phyloP scores from a whole-genome alignment of 2,113 vertebrate species.

The Cariama cristata region DNA sequence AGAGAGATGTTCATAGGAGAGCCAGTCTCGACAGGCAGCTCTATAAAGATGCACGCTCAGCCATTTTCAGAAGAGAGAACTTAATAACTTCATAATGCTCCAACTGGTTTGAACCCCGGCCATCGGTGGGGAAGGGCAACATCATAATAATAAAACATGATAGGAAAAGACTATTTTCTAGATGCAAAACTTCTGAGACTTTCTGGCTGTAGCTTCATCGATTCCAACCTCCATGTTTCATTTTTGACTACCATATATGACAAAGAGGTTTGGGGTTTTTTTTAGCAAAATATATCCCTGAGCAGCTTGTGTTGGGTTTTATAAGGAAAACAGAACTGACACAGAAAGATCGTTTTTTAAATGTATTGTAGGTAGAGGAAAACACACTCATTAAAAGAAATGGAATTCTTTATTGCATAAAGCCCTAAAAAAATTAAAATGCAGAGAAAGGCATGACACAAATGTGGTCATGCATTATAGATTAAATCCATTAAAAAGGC shows the following conservation, averaged over 20 bases:
- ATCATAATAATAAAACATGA: not conserved
- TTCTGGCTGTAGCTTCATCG: not conserved
- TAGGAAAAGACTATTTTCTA: not conserved
- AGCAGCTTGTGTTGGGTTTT: not conserved
- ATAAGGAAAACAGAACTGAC: not conserved
- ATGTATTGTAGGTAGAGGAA: not conserved
- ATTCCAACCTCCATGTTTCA: not conserved
- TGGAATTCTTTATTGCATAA: not conserved
- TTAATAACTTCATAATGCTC: not conserved
- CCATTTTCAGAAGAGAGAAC: not conserved
- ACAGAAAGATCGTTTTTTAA: not conserved
- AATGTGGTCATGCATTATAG: not conserved
- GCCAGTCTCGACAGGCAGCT: too few species aligned
- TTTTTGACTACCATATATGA: not conserved
- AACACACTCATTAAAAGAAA: not conserved
- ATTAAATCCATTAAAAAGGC: not conserved
- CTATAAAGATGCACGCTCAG: not conserved
- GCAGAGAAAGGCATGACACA: not conserved
- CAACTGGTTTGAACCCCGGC: not conserved
- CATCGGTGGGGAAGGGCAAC: not conserved
- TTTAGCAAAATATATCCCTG: not conserved
- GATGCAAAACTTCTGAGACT: not conserved
- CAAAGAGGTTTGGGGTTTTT: accelerated
- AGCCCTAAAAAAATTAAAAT: not conserved
- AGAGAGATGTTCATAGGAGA: not conserved